phyloP scores from a whole-genome alignment of 2,888 invertebrate species.

The Selenia dentaria region DNA sequence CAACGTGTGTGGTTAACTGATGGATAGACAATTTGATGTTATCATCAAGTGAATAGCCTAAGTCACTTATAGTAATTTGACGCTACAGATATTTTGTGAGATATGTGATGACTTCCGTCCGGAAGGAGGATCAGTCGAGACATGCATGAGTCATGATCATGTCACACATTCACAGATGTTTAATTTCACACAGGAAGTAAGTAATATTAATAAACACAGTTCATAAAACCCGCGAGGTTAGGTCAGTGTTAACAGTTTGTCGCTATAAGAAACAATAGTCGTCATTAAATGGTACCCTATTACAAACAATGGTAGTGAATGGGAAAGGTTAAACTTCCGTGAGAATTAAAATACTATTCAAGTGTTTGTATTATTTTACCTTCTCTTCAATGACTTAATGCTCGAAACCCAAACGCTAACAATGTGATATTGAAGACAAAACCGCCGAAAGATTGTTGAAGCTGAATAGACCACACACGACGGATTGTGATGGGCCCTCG shows the following conservation, averaged over 20 bases:
- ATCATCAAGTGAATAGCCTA: not conserved
- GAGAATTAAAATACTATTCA: slow-evolving; percentile 56
- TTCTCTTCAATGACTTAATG: slow-evolving; percentile 18
- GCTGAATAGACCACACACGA: too few species aligned
- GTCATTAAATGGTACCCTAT: slow-evolving; percentile 28
- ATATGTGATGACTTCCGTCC: not conserved
- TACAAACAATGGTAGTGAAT: slow-evolving; percentile 34
- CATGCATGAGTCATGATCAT: slow-evolving; percentile 1
- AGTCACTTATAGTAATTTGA: too few species aligned
- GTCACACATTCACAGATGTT: slow-evolving; percentile 4
- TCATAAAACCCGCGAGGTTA: slow-evolving; percentile 21
- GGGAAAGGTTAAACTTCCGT: slow-evolving; percentile 71
- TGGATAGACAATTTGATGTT: too few species aligned
- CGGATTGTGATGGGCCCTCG: too few species aligned
- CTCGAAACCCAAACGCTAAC: too few species aligned
- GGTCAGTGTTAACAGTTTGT: slow-evolving; percentile 23
- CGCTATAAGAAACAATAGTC: slow-evolving; percentile 27
- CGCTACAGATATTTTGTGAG: too few species aligned
- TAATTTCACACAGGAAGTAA: slow-evolving; percentile 5
- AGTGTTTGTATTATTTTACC: slow-evolving; percentile 24
- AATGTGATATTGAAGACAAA: too few species aligned
- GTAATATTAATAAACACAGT: slow-evolving; percentile 4
- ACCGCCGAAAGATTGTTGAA: too few species aligned
- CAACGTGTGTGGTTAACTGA: too few species aligned
- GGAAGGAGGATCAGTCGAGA: not conserved